A percentile compares a stretch with the other conserved stretches of the same genome.
Evolutionary conservation across 2,113 vertebrate genomes (phyloP).

Genomic region (Lycocorax pyrrhopterus): DNA sequence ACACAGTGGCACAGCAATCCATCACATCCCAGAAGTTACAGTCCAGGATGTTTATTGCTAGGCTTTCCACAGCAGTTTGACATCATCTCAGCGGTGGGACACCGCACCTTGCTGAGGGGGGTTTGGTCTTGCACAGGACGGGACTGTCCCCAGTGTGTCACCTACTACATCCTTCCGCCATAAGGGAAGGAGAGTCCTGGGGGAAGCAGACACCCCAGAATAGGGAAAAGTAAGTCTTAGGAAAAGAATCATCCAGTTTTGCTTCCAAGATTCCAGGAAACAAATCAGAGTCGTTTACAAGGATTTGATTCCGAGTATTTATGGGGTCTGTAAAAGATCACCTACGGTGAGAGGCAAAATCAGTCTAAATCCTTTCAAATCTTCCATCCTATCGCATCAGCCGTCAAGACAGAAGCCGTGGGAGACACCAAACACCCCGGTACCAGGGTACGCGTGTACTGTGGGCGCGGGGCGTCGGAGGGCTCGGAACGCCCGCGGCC

Average conservation of each 20-base stretch:
- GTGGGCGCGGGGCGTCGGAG: background rate
- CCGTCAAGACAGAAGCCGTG: fast-evolving
- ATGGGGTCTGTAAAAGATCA: background rate
- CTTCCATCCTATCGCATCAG: background rate
- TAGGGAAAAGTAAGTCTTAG: background rate
- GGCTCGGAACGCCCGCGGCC: background rate
- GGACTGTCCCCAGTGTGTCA: background rate
- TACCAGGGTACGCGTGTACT: background rate
- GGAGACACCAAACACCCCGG: background rate
- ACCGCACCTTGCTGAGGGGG: background rate
- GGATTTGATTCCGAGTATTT: background rate
- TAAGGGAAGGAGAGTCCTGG: background rate
- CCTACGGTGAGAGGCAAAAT: background rate
- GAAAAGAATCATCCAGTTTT: background rate
- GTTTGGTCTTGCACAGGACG: background rate
- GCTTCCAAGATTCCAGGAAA: background rate
- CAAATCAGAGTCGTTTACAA: background rate
- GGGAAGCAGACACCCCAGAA: background rate
- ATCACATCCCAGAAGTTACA: background rate
- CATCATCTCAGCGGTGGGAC: background rate
- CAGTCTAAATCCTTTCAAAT: background rate
- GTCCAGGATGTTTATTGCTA: background rate
- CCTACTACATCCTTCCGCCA: background rate
- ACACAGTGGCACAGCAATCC: background rate
- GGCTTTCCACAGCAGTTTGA: background rate